Conservation (phyloP, 1,140 invertebrate species). For the Zaprionus africanus region DNA sequence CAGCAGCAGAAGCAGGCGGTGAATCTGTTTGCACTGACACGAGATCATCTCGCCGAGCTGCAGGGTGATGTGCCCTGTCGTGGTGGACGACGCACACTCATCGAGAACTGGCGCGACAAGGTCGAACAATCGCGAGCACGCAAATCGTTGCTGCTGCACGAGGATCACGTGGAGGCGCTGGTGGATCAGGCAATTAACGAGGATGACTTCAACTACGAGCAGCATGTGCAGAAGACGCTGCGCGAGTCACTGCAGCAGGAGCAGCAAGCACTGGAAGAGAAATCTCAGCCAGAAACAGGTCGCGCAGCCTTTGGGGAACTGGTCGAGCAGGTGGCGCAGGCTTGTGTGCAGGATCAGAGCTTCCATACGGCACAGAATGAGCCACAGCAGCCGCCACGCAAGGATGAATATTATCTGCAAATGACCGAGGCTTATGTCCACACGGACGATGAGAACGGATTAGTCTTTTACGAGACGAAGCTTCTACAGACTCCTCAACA, state of each 20-base stretch:
- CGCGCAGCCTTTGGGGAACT: slow-evolving; percentile 56
- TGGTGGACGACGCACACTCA: slow-evolving; percentile 58
- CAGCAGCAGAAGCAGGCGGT: slow-evolving; percentile 49
- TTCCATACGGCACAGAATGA: slow-evolving; percentile 68
- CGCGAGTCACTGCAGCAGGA: slow-evolving; percentile 18
- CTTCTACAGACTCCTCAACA: slow-evolving; percentile 69
- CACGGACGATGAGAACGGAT: slow-evolving; percentile 89
- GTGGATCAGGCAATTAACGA: slow-evolving; percentile 65
- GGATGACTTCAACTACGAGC: slow-evolving; percentile 66
- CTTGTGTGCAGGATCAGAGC: slow-evolving; percentile 59
- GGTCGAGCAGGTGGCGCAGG: slow-evolving; percentile 68
- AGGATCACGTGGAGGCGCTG: slow-evolving; percentile 61
- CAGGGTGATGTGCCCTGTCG: slow-evolving; percentile 12
- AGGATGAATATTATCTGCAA: slow-evolving; percentile 69
- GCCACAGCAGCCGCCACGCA: neutral
- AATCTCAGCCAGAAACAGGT: slow-evolving; percentile 3
- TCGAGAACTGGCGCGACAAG: slow-evolving; percentile 78
- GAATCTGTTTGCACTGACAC: slow-evolving; percentile 74
- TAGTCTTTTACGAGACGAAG: slow-evolving; percentile 89
- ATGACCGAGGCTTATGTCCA: slow-evolving; percentile 90
- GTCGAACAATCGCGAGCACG: slow-evolving; percentile 68
- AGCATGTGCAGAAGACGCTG: slow-evolving; percentile 58
- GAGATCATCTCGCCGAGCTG: slow-evolving; percentile 72
- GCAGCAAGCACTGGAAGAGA: slow-evolving; percentile 12
- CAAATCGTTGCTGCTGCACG: slow-evolving; percentile 65